Evolutionary conservation across 1,140 invertebrate species (phyloP).

Genomic region (Lasioglossum baleicum): DNA sequence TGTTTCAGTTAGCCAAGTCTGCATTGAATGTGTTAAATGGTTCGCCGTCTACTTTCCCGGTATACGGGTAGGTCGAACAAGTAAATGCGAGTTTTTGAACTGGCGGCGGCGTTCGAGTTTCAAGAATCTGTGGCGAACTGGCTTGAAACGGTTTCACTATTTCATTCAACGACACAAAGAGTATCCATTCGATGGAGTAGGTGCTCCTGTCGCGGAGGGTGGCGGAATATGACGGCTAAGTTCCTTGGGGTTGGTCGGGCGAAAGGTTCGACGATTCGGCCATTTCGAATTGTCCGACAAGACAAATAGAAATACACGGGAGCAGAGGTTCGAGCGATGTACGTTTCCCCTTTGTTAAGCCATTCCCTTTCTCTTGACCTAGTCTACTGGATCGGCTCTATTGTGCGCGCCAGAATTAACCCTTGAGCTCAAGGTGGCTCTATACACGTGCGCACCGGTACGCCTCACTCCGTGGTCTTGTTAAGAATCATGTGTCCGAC

Average conservation of each 20-base stretch:
- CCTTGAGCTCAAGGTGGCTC: constrained; percentile 51
- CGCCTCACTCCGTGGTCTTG: background rate
- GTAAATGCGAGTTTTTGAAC: too few species aligned
- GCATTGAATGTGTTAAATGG: too few species aligned
- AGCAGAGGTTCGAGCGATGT: constrained; percentile 35
- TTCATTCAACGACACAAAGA: background rate
- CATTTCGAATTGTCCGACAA: constrained; percentile 12
- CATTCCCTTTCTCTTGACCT: constrained; percentile 62
- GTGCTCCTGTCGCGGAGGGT: background rate
- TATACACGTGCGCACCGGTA: background rate
- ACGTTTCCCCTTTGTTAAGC: constrained; percentile 52
- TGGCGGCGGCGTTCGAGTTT: too few species aligned
- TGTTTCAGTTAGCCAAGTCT: too few species aligned
- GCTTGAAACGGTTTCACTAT: too few species aligned
- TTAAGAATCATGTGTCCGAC: constrained; percentile 10
- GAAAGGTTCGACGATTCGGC: constrained; percentile 18
- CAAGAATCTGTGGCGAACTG: too few species aligned
- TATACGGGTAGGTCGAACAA: too few species aligned
- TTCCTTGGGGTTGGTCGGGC: background rate
- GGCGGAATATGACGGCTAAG: background rate
- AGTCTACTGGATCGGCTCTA: constrained; percentile 57
- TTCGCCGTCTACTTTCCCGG: too few species aligned
- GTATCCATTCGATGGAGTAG: background rate
- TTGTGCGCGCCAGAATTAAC: constrained; percentile 58
- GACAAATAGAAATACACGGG: constrained; percentile 27